Evolutionary conservation across 2,797 vertebrate genomes (phyloP).

Genomic region (Sebastes itinus): DNA sequence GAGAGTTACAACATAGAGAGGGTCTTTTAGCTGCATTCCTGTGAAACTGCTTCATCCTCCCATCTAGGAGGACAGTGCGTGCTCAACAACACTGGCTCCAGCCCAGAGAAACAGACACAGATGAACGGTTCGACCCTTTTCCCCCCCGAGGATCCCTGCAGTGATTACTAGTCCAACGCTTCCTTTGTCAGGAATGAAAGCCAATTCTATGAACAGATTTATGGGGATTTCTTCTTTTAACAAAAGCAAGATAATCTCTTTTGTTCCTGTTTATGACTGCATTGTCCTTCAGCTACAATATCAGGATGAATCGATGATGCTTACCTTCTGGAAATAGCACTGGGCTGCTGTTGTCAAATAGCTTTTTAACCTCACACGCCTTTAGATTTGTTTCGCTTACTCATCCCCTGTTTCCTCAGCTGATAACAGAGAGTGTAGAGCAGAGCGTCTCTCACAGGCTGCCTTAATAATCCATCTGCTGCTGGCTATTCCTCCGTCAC

Average conservation of each 20-base stretch:
- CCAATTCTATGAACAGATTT: constrained; percentile 3
- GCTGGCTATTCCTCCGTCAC: constrained; percentile 35
- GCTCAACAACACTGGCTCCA: constrained; percentile 39
- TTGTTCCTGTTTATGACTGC: constrained; percentile 11
- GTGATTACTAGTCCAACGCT: constrained; percentile 19
- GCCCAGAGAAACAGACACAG: constrained; percentile 30
- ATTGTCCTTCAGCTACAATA: constrained; percentile 33
- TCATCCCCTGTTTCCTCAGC: constrained; percentile 42
- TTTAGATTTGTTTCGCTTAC: constrained; percentile 25
- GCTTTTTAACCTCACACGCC: constrained; percentile 39
- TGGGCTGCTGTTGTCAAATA: constrained; percentile 49
- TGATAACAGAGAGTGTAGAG: not conserved
- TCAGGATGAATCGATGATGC: constrained; percentile 45
- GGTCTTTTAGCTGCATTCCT: constrained; percentile 22
- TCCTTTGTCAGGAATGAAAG: constrained; percentile 45
- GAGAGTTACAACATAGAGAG: constrained; percentile 17
- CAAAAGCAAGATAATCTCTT: constrained; percentile 38
- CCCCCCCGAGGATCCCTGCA: constrained; percentile 38
- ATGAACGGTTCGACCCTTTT: constrained; percentile 11
- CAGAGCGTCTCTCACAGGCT: constrained; percentile 48
- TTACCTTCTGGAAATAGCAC: constrained; percentile 75
- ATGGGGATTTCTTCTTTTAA: constrained; percentile 2
- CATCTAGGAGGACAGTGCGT: constrained; percentile 21
- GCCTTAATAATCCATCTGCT: constrained; percentile 45
- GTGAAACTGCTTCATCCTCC: constrained; percentile 30